Percentiles rank a stretch among this genome's conserved stretches.
Conservation (phyloP, 2,888 invertebrate genomes). For the Drosophila monieri region DNA sequence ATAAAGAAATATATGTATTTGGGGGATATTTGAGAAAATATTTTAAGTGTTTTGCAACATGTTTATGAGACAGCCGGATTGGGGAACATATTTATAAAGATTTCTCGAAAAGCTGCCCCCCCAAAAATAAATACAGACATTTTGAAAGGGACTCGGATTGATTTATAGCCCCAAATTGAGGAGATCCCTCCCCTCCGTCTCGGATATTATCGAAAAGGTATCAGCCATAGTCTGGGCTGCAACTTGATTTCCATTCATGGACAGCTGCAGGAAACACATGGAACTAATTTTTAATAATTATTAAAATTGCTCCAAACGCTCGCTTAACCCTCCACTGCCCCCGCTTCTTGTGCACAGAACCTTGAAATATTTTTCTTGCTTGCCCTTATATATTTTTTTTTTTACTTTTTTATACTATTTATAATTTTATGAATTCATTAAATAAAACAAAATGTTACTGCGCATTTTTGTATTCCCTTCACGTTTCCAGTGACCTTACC, state of each 20-base stretch:
- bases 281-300: slow-evolving; percentile 74
- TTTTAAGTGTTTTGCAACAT: slow-evolving; percentile 71
- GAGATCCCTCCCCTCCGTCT: slow-evolving; percentile 43
- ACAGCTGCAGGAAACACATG: slow-evolving; percentile 63
- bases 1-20: slow-evolving; percentile 5
- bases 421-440: slow-evolving; percentile 75
- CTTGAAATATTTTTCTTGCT: slow-evolving; percentile 65
- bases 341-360: slow-evolving; percentile 58
- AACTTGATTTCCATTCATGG: slow-evolving; percentile 46
- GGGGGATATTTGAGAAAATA: slow-evolving; percentile 28
- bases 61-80: slow-evolving; percentile 48
- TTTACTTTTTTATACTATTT: slow-evolving; percentile 22
- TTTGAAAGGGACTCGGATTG: slow-evolving; percentile 72
- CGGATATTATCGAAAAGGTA: slow-evolving; percentile 47
- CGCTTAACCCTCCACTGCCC: slow-evolving; percentile 44
- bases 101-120: slow-evolving; percentile 43
- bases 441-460: slow-evolving; percentile 57
- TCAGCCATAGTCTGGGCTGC: slow-evolving; percentile 24
- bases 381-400: slow-evolving; percentile 18
- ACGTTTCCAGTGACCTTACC: slow-evolving; percentile 54
- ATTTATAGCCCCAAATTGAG: slow-evolving; percentile 81
- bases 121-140: slow-evolving; percentile 45
- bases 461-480: slow-evolving; percentile 61
- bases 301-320: slow-evolving; percentile 61
- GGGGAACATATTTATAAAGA: slow-evolving; percentile 24